Evolutionary conservation across 2,113 vertebrate species (phyloP).

Genomic region (Phocoena phocoena): DNA sequence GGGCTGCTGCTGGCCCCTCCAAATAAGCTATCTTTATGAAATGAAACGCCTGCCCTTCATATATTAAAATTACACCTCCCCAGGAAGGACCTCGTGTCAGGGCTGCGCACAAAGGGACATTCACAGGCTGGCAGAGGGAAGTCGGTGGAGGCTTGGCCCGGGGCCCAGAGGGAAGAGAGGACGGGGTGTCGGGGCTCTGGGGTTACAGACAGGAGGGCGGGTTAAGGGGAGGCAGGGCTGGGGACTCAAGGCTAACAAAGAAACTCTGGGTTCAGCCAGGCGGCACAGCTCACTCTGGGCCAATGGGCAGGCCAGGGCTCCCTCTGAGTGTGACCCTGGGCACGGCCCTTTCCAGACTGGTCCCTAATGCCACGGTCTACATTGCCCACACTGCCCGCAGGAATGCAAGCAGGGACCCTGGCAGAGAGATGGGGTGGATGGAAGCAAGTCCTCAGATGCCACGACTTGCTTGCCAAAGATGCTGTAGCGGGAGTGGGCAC

Average conservation of each 20-base stretch:
- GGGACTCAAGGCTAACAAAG: constrained; percentile 27
- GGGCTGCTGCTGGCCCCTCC: constrained; percentile 39
- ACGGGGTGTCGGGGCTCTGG: constrained; percentile 30
- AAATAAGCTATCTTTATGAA: constrained; percentile 87
- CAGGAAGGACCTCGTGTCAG: constrained; percentile 81
- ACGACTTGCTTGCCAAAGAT: background rate
- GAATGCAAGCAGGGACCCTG: background rate
- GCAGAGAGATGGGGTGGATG: background rate
- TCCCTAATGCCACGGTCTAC: background rate
- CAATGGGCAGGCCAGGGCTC: background rate
- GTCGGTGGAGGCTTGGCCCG: constrained; percentile 76
- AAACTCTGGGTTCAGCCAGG: background rate
- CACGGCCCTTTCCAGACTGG: background rate
- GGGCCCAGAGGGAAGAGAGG: constrained; percentile 77
- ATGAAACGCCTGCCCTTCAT: constrained; percentile 83
- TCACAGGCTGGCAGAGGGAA: constrained; percentile 80
- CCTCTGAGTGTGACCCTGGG: background rate
- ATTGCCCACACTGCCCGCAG: background rate
- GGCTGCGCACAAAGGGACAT: constrained; percentile 82
- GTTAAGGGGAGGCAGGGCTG: constrained; percentile 5
- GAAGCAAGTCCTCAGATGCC: background rate
- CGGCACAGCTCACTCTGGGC: fast-evolving
- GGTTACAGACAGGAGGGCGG: constrained; percentile 57
- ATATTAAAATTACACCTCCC: constrained; percentile 87
- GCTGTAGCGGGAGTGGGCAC: background rate